Percentiles rank a stretch among this genome's conserved stretches.
phyloP scores from a whole-genome alignment of 2,797 vertebrate genomes.

The Aythya fuligula region DNA sequence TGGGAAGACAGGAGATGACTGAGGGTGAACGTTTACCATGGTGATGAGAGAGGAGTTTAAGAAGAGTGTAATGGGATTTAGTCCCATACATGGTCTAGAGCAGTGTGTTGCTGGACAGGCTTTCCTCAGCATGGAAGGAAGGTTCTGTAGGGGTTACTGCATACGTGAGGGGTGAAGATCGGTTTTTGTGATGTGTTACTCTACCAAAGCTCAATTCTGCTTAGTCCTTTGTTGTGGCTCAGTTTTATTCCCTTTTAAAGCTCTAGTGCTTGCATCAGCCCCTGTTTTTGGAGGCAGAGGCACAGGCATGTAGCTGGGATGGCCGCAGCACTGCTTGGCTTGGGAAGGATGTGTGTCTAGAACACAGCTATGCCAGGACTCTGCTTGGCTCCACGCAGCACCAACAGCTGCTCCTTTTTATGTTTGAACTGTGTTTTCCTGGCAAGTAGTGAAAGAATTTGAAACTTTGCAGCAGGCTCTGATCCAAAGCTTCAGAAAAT shows the following conservation, averaged over 20 bases:
- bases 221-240: background rate
- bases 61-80: background rate
- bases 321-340: background rate
- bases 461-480: conserved; percentile 14
- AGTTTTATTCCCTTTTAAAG: conserved; percentile 9
- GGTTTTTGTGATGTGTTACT: background rate
- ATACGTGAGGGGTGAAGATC: background rate
- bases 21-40: background rate
- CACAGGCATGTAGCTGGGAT: background rate
- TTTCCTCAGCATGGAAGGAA: background rate
- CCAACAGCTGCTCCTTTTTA: conserved; percentile 58
- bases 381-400: background rate
- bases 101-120: background rate
- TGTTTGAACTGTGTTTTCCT: conserved; percentile 34
- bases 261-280: background rate
- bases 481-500: background rate
- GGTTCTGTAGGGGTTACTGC: background rate
- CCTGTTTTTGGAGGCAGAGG: background rate
- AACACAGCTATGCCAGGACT: conserved; percentile 39
- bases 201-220: background rate
- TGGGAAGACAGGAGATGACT: background rate
- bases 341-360: conserved; percentile 19
- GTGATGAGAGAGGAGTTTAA: background rate
- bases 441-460: conserved; percentile 26
- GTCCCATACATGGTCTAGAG: background rate